These are phyloP conservation scores for Astyanax mexicanus DNA, from an alignment of 2,797 vertebrate genomes.

Conservation along the genomic window DNA sequence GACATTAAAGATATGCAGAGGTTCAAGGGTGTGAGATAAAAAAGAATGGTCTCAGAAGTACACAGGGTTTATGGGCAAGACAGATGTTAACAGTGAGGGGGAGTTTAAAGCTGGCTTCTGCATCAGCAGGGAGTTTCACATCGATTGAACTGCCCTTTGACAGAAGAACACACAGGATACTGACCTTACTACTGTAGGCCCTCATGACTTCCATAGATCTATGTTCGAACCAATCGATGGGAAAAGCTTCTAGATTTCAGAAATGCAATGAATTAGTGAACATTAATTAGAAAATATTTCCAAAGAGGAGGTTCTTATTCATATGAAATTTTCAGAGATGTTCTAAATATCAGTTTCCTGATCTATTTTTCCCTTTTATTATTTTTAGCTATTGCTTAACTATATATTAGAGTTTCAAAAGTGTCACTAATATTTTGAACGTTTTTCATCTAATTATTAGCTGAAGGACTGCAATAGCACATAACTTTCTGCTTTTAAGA, in stretches of 20 bases:
- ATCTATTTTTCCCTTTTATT: too few species aligned
- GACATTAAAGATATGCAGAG: background rate
- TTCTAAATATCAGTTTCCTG: too few species aligned
- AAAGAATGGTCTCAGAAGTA: background rate
- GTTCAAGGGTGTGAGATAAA: background rate
- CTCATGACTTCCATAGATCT: background rate
- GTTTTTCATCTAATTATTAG: too few species aligned
- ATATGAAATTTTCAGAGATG: too few species aligned
- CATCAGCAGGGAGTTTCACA: conserved; percentile 24
- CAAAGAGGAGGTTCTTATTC: too few species aligned
- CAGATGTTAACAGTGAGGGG: background rate
- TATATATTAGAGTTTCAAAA: too few species aligned
- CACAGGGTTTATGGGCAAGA: background rate
- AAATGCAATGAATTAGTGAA: too few species aligned
- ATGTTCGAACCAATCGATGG: background rate
- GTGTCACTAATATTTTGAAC: too few species aligned
- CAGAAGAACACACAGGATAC: background rate
- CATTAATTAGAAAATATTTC: too few species aligned
- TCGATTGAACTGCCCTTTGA: conserved; percentile 39
- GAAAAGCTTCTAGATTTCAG: background rate
- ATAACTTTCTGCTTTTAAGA: too few species aligned
- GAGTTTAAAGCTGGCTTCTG: conserved; percentile 11
- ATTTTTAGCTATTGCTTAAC: too few species aligned
- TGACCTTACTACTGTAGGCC: background rate
- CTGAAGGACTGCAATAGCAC: too few species aligned